These are phyloP conservation scores for Pedicia rivosa DNA, from an alignment of 2,888 invertebrate species.

Conservation along the genomic window DNA sequence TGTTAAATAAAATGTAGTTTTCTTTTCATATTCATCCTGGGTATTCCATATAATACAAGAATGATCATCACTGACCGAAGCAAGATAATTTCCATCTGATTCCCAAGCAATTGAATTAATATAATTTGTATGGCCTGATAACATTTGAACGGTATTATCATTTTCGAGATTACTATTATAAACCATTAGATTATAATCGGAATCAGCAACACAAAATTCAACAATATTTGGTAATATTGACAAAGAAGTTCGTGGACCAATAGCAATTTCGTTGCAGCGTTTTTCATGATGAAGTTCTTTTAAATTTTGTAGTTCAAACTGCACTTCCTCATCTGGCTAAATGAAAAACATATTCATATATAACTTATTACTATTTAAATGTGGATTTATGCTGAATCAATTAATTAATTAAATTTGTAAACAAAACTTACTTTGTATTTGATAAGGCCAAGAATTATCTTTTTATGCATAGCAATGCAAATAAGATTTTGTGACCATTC, in stretches of 20 bases:
- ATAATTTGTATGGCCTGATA: constrained; percentile 47
- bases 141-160: constrained; percentile 24
- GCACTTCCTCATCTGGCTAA: constrained; percentile 35
- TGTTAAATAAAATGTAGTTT: constrained; percentile 42
- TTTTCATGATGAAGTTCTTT: constrained; percentile 38
- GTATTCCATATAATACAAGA: constrained; percentile 51
- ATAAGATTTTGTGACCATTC: constrained; percentile 48
- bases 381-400: too few species aligned
- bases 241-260: constrained; percentile 46
- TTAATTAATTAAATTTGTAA: too few species aligned
- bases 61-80: constrained; percentile 62
- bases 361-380: constrained; percentile 7
- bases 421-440: too few species aligned
- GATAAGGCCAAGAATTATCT: constrained; percentile 6
- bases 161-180: constrained; percentile 38
- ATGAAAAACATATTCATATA: constrained; percentile 6
- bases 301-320: constrained; percentile 36
- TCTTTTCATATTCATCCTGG: constrained; percentile 33
- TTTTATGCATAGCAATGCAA: too few species aligned
- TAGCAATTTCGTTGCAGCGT: constrained; percentile 37
- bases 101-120: constrained; percentile 55
- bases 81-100: constrained; percentile 47
- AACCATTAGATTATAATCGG: constrained; percentile 38
- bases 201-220: constrained; percentile 32
- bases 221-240: constrained; percentile 38